Conservation (phyloP, 2,113 vertebrate species). For the Chitala chitala region DNA sequence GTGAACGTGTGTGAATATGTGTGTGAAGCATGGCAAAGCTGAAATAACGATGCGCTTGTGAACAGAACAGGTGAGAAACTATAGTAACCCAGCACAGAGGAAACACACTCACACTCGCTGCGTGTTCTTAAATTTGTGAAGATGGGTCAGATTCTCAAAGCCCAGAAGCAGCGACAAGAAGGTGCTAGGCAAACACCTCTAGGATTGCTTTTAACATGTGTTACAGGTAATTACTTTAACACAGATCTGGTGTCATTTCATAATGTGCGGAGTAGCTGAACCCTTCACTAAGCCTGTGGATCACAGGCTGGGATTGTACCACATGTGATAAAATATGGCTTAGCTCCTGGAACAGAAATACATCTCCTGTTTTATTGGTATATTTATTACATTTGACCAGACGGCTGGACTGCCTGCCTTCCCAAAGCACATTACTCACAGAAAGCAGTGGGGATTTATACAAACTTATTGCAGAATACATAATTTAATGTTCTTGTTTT, state of each 20-base stretch:
- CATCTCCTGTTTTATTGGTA: conserved; percentile 14
- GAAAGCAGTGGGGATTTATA: not conserved
- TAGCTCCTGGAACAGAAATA: conserved; percentile 9
- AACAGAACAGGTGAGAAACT: no score
- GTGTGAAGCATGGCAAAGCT: no score
- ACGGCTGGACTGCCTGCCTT: not conserved
- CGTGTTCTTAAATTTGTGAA: no score
- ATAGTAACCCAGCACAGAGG: no score
- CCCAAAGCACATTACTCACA: conserved; percentile 8
- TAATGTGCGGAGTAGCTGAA: not conserved
- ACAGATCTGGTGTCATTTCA: not conserved
- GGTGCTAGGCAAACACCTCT: not conserved
- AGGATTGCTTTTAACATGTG: not conserved
- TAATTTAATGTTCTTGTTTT: conserved; percentile 18
- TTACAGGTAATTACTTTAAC: not conserved
- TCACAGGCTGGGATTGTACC: not conserved
- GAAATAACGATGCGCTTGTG: no score
- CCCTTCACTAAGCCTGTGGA: not conserved
- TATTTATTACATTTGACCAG: conserved; percentile 15
- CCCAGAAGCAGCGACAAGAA: no score
- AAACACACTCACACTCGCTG: no score
- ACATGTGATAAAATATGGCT: not conserved
- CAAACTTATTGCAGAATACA: conserved; percentile 6
- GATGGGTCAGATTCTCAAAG: no score
- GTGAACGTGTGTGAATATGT: no score